Evolutionary conservation across 2,888 invertebrate genomes (phyloP), one percentile per base, ranked within the genome.

Genomic region (Portevinia maculata): DNA sequence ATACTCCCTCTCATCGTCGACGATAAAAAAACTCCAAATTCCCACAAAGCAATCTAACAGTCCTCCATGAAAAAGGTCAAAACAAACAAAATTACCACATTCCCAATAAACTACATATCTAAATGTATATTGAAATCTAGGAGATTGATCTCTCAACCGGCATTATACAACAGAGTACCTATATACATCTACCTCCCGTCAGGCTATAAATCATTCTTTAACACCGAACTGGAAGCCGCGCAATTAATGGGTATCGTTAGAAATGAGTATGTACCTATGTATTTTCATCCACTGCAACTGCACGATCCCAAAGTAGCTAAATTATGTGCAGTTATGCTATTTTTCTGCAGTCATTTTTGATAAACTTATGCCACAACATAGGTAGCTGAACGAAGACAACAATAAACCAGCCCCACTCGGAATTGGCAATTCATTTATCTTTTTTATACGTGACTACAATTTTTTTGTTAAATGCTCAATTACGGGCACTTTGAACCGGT

Each of bases 401-500:
- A 67, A 70, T 13, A 53, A 64, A 76, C 52, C 70, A 65, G 46
- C 76, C 46, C 70, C 13, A 73, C 62, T 71, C 83, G 78, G 78
- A 83, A 78, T 83, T 57, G 65, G 67, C 60, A 60, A 50, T 73
- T 73, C 17, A 30, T 34, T 69, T 57, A 19, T 41, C 9, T 57
- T 57, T 55, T 17, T 37, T 37, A 21, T 60, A 30, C 17, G 41
- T 60, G 32, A n/a, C n/a, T n/a, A n/a, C 4, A 15, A 15, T 32
- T n/a, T 34, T 17, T 37, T 50, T 44, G 55, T 76, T 71, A 41
- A 62, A 64, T 73, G 62, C 53, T 70, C 83, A 73, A 78, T 64
- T 78, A 71, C 71, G 73, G 55, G 37, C 32, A 55, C 48, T 78
- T 53, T 21, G 32, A 78, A 83, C 83, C 71, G 78, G 83, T 83